Percentiles rank a stretch among this genome's conserved stretches.
Conservation (phyloP, 2,888 invertebrate species). For the Melieria crassipennis region DNA sequence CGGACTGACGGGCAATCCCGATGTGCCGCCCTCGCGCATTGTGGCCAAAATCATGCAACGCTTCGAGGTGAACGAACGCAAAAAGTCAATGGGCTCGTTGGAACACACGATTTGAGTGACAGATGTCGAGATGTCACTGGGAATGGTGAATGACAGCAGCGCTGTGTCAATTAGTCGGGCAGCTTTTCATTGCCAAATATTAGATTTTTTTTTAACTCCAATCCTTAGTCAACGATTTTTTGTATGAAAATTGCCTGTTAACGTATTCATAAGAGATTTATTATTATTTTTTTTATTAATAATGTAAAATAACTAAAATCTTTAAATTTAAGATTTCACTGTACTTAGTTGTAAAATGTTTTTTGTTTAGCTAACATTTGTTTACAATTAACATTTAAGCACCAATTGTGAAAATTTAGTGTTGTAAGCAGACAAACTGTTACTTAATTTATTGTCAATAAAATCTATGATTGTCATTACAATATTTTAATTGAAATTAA, state of each 20-base stretch:
- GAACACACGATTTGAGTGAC: slow-evolving; percentile 30
- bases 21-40: slow-evolving; percentile 81
- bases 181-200: not conserved
- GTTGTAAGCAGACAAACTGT: slow-evolving; percentile 6
- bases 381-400: too few species aligned
- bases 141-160: slow-evolving; percentile 10
- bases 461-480: not conserved
- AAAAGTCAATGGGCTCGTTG: slow-evolving; percentile 63
- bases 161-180: slow-evolving; percentile 17
- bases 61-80: slow-evolving; percentile 71
- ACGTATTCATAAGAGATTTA: not conserved
- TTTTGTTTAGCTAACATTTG: not conserved
- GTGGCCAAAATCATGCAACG: slow-evolving; percentile 84
- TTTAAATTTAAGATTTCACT: not conserved
- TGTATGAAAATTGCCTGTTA: not conserved
- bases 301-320: not conserved
- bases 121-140: not conserved
- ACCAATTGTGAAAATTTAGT: not conserved
- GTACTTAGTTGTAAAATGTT: slow-evolving; percentile 1
- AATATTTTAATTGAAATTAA: too few species aligned
- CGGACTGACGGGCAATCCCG: slow-evolving; percentile 81
- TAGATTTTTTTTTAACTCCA: too few species aligned
- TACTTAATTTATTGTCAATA: slow-evolving; percentile 24
- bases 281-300: not conserved
- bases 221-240: too few species aligned